Evolutionary conservation across 2,113 vertebrate species (phyloP).

Genomic region (Xenopus laevis): DNA sequence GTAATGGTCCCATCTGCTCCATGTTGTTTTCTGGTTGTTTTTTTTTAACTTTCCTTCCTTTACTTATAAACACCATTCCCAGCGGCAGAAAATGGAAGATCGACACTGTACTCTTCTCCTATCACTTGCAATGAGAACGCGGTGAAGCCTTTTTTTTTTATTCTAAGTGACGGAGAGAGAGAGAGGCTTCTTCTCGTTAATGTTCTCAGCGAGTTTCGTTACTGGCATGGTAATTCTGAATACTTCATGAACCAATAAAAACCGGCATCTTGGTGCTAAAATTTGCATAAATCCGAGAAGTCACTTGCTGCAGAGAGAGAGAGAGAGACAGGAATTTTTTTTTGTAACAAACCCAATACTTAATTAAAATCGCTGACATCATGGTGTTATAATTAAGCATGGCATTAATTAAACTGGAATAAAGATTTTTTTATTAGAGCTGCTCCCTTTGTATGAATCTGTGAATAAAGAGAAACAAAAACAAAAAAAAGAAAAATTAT

Average conservation of each 20-base stretch:
- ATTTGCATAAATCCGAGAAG: conserved; percentile 70
- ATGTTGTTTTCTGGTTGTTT: conserved; percentile 81
- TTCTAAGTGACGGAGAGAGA: not conserved
- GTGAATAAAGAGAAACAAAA: no score
- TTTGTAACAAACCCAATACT: conserved; percentile 91
- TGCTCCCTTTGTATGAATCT: conserved; percentile 60
- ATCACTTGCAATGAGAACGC: conserved; percentile 54
- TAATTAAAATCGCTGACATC: conserved; percentile 99
- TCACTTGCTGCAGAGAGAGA: conserved; percentile 70
- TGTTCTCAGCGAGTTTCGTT: conserved; percentile 30
- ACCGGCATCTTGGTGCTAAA: conserved; percentile 57
- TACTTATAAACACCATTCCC: conserved; percentile 92
- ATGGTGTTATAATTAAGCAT: conserved; percentile 98
- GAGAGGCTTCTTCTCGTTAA: not conserved
- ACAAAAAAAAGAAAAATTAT: conserved; percentile 53
- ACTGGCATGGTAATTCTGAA: conserved; percentile 49
- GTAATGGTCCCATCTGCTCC: conserved; percentile 98
- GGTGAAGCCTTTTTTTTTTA: conserved; percentile 18
- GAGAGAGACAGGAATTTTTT: conserved; percentile 55
- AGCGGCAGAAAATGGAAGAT: conserved; percentile 84
- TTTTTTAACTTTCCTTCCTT: conserved; percentile 57
- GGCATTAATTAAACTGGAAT: conserved; percentile 96
- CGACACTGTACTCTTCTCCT: conserved; percentile 78
- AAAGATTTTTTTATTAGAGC: conserved; percentile 69
- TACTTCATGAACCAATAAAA: conserved; percentile 56